Conservation (phyloP, 2,888 invertebrate genomes). For the Dyspetes luteomarginatus region DNA sequence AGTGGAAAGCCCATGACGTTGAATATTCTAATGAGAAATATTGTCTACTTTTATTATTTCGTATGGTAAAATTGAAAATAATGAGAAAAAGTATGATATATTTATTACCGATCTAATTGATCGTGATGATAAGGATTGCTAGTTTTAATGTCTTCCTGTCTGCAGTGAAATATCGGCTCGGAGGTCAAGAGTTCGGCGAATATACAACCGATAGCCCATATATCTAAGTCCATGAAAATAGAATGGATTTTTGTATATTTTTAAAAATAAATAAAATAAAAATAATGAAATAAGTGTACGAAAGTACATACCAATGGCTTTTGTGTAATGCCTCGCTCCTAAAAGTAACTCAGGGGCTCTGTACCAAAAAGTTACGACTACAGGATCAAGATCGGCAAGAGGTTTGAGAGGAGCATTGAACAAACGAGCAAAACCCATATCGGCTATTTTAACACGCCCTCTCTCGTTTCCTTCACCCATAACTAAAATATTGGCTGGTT, state of each 20-base stretch:
- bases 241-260: background rate
- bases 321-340: constrained; percentile 98
- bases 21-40: constrained; percentile 89
- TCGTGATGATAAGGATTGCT: constrained; percentile 99
- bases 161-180: constrained; percentile 99
- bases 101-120: constrained; percentile 91
- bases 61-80: background rate
- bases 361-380: constrained; percentile 99
- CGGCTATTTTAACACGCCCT: constrained; percentile 98
- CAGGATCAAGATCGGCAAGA: constrained; percentile 98
- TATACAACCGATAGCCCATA: constrained; percentile 99
- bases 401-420: constrained; percentile 99
- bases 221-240: constrained; percentile 87
- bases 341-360: constrained; percentile 97
- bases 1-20: constrained; percentile 99
- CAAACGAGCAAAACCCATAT: constrained; percentile 99
- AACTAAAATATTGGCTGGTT: constrained; percentile 99
- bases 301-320: constrained; percentile 92
- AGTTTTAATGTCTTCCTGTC: constrained; percentile 99
- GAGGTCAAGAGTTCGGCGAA: constrained; percentile 99
- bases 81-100: background rate
- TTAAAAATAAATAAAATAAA: no score
- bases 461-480: constrained; percentile 99
- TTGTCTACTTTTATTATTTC: constrained; percentile 12
- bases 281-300: no score